These are phyloP conservation scores for Myotis myotis DNA, from an alignment of 2,797 vertebrate species.

Conservation along the genomic window DNA sequence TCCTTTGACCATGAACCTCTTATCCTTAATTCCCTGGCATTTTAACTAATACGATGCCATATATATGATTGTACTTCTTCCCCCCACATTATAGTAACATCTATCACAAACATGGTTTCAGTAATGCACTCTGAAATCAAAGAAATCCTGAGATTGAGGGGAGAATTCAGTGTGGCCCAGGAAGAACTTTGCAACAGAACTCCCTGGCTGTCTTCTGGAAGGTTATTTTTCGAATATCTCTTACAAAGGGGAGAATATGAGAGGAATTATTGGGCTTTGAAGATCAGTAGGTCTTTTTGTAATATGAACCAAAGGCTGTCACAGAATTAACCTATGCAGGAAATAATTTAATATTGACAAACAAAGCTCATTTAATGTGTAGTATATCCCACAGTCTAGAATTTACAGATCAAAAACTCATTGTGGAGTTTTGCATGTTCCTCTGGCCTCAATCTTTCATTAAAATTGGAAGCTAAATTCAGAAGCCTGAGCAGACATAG, in stretches of 20 bases:
- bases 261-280: not conserved
- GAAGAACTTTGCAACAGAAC: not conserved
- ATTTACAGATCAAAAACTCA: not conserved
- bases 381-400: not conserved
- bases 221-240: not conserved
- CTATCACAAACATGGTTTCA: not conserved
- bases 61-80: not conserved
- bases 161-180: not conserved
- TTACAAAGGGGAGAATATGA: not conserved
- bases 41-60: not conserved
- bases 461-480: not conserved
- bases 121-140: not conserved
- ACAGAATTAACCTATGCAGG: not conserved
- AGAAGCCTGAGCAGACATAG: not conserved
- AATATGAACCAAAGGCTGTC: not conserved
- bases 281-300: not conserved
- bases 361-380: not conserved
- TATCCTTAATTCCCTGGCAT: not conserved
- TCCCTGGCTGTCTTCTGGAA: not conserved
- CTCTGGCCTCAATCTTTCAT: not conserved
- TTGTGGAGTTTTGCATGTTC: not conserved
- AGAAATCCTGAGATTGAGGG: not conserved
- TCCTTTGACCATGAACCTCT: not conserved
- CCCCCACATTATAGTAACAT: not conserved
- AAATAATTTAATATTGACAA: not conserved